Conservation (phyloP, 2,797 vertebrate genomes). For the Atherinosoma microstoma region DNA sequence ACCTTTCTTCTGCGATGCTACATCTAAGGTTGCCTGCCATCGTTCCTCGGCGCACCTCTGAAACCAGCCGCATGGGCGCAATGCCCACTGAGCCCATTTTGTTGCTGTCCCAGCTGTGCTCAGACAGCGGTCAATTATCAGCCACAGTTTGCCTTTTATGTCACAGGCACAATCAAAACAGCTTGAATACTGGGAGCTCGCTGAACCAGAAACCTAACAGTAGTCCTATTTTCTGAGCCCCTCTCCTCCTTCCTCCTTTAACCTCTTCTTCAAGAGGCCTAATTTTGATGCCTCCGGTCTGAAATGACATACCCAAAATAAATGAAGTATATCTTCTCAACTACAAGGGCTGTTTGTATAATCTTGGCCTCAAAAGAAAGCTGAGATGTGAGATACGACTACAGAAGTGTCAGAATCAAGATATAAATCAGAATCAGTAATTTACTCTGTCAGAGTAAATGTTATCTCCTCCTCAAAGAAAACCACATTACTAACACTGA, state of each 20-base stretch:
- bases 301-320: too few species aligned
- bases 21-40: conserved; percentile 20
- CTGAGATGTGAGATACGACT: too few species aligned
- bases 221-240: conserved; percentile 78
- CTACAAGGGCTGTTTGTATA: too few species aligned
- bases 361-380: too few species aligned
- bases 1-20: conserved; percentile 51
- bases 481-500: too few species aligned
- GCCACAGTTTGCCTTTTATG: conserved; percentile 74
- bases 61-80: conserved; percentile 42
- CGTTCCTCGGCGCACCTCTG: conserved; percentile 21
- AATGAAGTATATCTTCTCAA: too few species aligned
- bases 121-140: conserved; percentile 67
- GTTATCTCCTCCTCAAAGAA: too few species aligned
- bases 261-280: neutral
- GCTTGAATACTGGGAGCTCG: conserved; percentile 78
- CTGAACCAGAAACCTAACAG: conserved; percentile 82
- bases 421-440: too few species aligned
- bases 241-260: conserved; percentile 51
- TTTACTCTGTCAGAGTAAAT: too few species aligned
- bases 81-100: conserved; percentile 68
- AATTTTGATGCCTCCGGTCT: too few species aligned
- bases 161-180: conserved; percentile 75
- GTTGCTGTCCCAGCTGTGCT: conserved; percentile 70
- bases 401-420: too few species aligned